These are phyloP conservation scores for Danio rerio DNA, from an alignment of 2,113 vertebrate species.

Conservation along the genomic window DNA sequence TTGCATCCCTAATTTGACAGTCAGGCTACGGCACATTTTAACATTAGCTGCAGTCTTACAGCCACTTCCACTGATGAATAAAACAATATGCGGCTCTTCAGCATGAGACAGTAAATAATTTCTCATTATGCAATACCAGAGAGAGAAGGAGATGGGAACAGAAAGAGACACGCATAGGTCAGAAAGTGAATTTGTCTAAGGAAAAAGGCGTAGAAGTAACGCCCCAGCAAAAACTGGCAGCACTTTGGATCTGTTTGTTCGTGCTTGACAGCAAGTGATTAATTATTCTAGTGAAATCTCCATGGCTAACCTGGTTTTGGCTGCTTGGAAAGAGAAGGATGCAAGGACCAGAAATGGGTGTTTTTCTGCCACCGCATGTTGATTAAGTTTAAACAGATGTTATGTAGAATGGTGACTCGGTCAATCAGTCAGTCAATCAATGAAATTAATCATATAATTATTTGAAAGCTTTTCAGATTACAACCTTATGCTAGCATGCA, in stretches of 20 bases:
- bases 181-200: slow-evolving; percentile 47
- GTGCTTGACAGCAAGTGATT: slow-evolving; percentile 50
- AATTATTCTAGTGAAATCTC: slow-evolving; percentile 50
- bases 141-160: slow-evolving; percentile 13
- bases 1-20: slow-evolving; percentile 21
- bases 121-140: slow-evolving; percentile 52
- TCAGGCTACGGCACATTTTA: slow-evolving; percentile 27
- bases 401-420: background rate
- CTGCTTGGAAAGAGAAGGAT: slow-evolving; percentile 9
- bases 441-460: too few species aligned
- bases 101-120: slow-evolving; percentile 58
- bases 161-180: slow-evolving; percentile 46
- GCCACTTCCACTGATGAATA: slow-evolving; percentile 53
- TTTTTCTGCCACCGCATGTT: background rate
- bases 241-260: slow-evolving; percentile 54
- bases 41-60: slow-evolving; percentile 42
- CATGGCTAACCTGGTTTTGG: slow-evolving; percentile 32
- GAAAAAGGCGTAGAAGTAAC: slow-evolving; percentile 10
- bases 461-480: too few species aligned
- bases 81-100: slow-evolving; percentile 54
- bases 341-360: background rate
- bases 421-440: too few species aligned
- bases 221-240: slow-evolving; percentile 10
- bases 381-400: background rate
- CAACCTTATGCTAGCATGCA: too few species aligned